Evolutionary conservation across 2,888 invertebrate genomes (phyloP).

Genomic region (Autographa pulchrina): DNA sequence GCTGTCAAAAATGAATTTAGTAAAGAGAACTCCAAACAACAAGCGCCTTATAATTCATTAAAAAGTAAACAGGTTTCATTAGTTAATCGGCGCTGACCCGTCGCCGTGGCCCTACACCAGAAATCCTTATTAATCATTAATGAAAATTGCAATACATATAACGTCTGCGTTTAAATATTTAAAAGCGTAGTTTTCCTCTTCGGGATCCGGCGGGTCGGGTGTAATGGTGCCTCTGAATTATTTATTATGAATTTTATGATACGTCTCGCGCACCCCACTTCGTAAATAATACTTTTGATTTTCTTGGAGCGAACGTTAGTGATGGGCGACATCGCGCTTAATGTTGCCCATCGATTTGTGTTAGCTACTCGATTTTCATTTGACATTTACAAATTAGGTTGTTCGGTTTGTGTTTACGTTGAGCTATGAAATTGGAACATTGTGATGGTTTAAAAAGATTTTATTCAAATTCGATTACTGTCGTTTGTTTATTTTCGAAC

Average conservation of each 20-base stretch:
- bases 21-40: background rate
- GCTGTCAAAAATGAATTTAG: background rate
- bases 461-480: too few species aligned
- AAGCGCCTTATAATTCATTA: conserved; percentile 37
- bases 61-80: conserved; percentile 52
- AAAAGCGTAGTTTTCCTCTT: conserved; percentile 81
- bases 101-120: conserved; percentile 69
- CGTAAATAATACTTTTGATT: conserved; percentile 83
- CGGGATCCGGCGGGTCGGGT: conserved; percentile 69
- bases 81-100: conserved; percentile 52
- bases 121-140: conserved; percentile 85
- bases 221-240: conserved; percentile 86
- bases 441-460: background rate
- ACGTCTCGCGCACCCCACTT: conserved; percentile 75
- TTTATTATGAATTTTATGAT: conserved; percentile 86
- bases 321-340: conserved; percentile 40
- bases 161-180: conserved; percentile 86
- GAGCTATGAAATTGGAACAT: background rate
- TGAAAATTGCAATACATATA: conserved; percentile 89
- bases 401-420: background rate
- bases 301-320: conserved; percentile 57
- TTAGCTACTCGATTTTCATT: background rate
- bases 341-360: conserved; percentile 18
- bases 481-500: too few species aligned
- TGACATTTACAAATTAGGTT: conserved; percentile 4